Evolutionary conservation across 2,113 vertebrate species (phyloP).

Genomic region (Stercorarius parasiticus): DNA sequence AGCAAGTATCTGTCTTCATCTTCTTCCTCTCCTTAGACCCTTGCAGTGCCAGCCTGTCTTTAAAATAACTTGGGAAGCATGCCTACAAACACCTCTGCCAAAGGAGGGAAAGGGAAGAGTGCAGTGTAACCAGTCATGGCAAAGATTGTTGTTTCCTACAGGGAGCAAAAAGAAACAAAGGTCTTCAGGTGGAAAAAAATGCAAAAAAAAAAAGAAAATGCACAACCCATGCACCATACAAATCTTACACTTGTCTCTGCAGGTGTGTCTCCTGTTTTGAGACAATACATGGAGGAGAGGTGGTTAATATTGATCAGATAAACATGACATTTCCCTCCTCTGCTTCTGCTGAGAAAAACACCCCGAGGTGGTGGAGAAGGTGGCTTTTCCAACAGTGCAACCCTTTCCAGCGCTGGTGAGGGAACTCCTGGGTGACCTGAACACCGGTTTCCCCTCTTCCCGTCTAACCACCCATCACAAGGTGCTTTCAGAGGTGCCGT

Average conservation of each 20-base stretch:
- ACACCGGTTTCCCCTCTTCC: not conserved
- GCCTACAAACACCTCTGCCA: not conserved
- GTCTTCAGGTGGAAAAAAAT: not conserved
- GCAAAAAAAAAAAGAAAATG: not conserved
- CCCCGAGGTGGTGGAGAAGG: not conserved
- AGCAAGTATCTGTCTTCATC: not conserved
- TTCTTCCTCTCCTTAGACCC: not conserved
- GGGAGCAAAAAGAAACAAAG: not conserved
- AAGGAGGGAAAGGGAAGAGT: not conserved
- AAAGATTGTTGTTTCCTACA: not conserved
- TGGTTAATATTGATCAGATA: not conserved
- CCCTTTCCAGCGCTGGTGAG: rapidly evolving
- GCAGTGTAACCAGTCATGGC: not conserved
- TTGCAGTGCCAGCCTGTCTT: not conserved
- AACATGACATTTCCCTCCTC: not conserved
- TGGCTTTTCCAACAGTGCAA: not conserved
- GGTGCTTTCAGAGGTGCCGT: not conserved
- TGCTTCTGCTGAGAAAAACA: not conserved
- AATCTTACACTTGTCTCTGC: not conserved
- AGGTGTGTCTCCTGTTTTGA: not conserved
- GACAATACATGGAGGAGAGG: not conserved
- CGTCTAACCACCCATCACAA: rapidly evolving
- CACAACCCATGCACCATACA: not conserved
- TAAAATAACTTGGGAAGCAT: not conserved
- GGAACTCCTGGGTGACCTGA: not conserved